These are phyloP conservation scores for Streptopelia turtur DNA, from an alignment of 2,797 vertebrate genomes.

Conservation along the genomic window DNA sequence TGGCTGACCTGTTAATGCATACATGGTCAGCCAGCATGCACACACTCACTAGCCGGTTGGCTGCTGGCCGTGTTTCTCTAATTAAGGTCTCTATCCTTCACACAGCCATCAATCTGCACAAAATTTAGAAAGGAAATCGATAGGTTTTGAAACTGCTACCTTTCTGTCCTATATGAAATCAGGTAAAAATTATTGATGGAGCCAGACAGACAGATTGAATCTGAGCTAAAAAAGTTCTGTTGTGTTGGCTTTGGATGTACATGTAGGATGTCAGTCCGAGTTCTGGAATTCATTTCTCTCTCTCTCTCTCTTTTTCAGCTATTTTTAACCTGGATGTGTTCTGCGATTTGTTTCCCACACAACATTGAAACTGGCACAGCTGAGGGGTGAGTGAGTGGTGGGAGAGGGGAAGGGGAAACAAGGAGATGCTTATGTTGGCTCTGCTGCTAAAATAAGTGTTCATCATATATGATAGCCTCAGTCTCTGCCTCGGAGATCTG, in stretches of 20 bases:
- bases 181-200: background rate
- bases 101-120: background rate
- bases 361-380: background rate
- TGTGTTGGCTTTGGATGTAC: background rate
- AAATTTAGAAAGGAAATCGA: background rate
- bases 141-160: background rate
- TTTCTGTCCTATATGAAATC: background rate
- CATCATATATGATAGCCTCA: background rate
- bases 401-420: conserved; percentile 8
- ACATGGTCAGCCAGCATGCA: background rate
- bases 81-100: background rate
- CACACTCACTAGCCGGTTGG: background rate
- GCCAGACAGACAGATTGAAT: background rate
- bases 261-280: background rate
- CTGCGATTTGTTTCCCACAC: conserved; percentile 30
- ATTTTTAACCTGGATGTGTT: conserved; percentile 57
- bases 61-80: background rate
- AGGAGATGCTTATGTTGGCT: background rate
- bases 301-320: conserved; percentile 31
- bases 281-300: conserved; percentile 49
- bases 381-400: conserved; percentile 10
- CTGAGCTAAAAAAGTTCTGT: background rate
- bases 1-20: background rate
- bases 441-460: background rate
- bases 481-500: background rate